A percentile compares a stretch with the other conserved stretches of the same genome.
These are phyloP conservation scores for Syngnathus acus DNA, from an alignment of 2,797 vertebrate genomes.

Conservation along the genomic window DNA sequence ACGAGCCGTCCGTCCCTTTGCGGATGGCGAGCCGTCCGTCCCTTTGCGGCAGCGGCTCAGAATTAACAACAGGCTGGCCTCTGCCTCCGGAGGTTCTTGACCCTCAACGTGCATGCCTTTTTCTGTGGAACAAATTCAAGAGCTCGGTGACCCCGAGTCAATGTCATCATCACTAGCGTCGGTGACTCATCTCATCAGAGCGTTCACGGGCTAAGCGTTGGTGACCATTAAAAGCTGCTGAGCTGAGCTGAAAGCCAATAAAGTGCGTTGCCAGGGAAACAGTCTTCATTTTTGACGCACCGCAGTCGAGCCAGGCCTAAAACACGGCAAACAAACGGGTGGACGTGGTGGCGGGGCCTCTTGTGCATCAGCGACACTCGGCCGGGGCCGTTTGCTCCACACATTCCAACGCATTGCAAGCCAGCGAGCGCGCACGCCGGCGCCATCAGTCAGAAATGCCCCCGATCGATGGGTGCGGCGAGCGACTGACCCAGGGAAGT, in stretches of 20 bases:
- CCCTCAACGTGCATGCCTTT: not conserved
- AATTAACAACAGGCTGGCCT: constrained; percentile 18
- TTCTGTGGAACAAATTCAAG: not conserved
- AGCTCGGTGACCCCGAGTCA: not conserved
- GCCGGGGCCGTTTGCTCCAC: constrained; percentile 29
- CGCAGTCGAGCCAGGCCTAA: constrained; percentile 15
- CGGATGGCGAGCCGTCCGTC: constrained; percentile 22
- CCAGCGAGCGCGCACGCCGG: constrained; percentile 18
- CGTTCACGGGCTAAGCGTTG: constrained; percentile 14
- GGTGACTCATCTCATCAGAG: no score
- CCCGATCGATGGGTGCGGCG: constrained; percentile 27
- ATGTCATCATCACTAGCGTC: not conserved
- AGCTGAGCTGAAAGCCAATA: constrained; percentile 50
- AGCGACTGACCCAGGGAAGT: constrained; percentile 25
- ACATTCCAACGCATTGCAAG: constrained; percentile 20
- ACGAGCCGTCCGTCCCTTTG: constrained; percentile 26
- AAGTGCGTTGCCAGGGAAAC: constrained; percentile 70
- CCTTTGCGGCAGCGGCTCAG: constrained; percentile 30
- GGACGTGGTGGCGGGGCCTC: not conserved
- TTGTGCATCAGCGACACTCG: no score
- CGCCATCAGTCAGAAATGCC: constrained; percentile 41
- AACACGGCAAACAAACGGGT: not conserved
- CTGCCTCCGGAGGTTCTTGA: not conserved
- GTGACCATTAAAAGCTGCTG: constrained; percentile 5
- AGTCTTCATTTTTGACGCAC: constrained; percentile 50